Evolutionary conservation across 1,140 invertebrate genomes (phyloP).

Genomic region (Pogonognathellus flavescens): DNA sequence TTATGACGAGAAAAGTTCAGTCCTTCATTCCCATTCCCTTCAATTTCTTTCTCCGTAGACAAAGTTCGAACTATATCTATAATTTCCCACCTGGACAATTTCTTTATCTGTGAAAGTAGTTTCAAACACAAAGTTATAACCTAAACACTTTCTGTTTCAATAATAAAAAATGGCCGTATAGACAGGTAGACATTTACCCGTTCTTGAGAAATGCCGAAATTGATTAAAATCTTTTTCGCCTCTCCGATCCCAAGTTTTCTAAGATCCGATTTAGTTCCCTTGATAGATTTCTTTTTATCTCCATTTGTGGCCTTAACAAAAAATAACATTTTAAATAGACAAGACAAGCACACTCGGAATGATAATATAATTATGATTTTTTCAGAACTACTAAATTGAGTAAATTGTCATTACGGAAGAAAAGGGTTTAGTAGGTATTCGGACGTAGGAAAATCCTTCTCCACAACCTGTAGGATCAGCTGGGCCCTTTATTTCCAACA

Average conservation of each 20-base stretch:
- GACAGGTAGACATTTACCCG: conserved; percentile 68
- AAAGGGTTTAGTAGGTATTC: conserved; percentile 83
- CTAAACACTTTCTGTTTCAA: neutral
- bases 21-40: neutral
- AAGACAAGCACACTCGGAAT: too few species aligned
- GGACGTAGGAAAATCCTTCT: conserved; percentile 80
- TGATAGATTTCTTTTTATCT: conserved; percentile 76
- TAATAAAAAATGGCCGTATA: neutral
- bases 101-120: conserved; percentile 71
- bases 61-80: conserved; percentile 80
- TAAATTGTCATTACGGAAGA: conserved; percentile 72
- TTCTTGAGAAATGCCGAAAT: conserved; percentile 77
- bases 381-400: too few species aligned
- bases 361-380: too few species aligned
- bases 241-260: conserved; percentile 76
- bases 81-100: conserved; percentile 75
- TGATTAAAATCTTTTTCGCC: conserved; percentile 76
- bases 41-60: conserved; percentile 77
- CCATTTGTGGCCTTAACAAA: conserved; percentile 63
- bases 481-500: conserved; percentile 73
- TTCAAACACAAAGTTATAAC: neutral
- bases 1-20: conserved; percentile 34
- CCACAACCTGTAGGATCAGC: conserved; percentile 76
- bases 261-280: conserved; percentile 80
- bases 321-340: neutral